Percentiles rank a stretch among this genome's conserved stretches.
These are phyloP conservation scores for Macropodus opercularis DNA, from an alignment of 2,797 vertebrate genomes.

Conservation along the genomic window DNA sequence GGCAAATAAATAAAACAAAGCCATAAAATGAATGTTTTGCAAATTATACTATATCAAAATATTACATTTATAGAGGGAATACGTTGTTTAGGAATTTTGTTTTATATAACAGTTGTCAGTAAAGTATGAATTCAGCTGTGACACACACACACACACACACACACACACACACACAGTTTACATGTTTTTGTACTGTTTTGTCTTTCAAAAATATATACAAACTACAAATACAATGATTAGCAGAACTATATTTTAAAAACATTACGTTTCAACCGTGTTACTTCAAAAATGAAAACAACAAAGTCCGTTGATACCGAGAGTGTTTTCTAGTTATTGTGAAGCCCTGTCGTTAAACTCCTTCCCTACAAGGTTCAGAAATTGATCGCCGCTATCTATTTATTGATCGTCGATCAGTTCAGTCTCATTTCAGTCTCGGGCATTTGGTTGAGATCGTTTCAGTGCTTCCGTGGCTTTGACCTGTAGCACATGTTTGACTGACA, in stretches of 20 bases:
- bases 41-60: too few species aligned
- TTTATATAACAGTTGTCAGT: too few species aligned
- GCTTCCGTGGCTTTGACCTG: constrained; percentile 44
- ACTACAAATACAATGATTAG: too few species aligned
- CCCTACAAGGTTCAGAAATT: constrained; percentile 54
- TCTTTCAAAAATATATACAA: background rate
- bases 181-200: background rate
- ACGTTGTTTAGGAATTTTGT: too few species aligned
- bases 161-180: background rate
- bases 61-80: background rate
- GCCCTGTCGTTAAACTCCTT: constrained; percentile 41
- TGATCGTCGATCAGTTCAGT: constrained; percentile 66
- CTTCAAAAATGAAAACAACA: constrained; percentile 3
- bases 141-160: too few species aligned
- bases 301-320: background rate
- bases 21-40: background rate
- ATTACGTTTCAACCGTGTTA: background rate
- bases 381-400: constrained; percentile 66
- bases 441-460: constrained; percentile 40
- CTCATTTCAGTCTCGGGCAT: constrained; percentile 39
- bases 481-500: constrained; percentile 24
- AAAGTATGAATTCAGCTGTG: too few species aligned
- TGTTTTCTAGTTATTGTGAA: constrained; percentile 48
- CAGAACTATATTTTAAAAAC: background rate
- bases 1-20: constrained; percentile 1